Percentiles rank a stretch among this genome's conserved stretches.
phyloP scores from a whole-genome alignment of 2,113 vertebrate genomes.

The Morone chrysops region DNA sequence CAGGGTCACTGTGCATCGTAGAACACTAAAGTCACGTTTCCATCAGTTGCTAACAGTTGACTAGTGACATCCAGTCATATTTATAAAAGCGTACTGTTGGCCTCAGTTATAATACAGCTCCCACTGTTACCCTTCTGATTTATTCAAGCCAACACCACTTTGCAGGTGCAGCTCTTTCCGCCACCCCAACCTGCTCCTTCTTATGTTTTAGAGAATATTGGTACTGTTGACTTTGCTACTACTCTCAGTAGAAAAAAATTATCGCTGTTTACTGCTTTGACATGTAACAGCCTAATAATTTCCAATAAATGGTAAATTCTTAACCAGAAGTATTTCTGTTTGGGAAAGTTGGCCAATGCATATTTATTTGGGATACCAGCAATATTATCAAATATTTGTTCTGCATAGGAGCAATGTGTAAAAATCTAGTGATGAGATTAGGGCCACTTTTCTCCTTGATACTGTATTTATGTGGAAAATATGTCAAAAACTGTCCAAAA shows the following conservation, averaged over 20 bases:
- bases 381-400: background rate
- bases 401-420: background rate
- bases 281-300: background rate
- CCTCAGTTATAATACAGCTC: background rate
- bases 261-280: background rate
- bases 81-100: background rate
- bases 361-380: background rate
- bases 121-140: background rate
- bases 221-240: background rate
- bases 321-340: background rate
- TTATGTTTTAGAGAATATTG: background rate
- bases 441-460: background rate
- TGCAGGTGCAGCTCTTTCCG: background rate
- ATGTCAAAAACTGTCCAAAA: background rate
- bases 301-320: background rate
- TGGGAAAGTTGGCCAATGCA: background rate
- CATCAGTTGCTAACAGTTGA: conserved; percentile 7
- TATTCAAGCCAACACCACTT: background rate
- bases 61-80: conserved; percentile 5
- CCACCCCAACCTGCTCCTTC: background rate
- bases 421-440: background rate
- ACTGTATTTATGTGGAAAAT: background rate
- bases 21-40: conserved; percentile 18
- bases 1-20: background rate
- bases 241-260: background rate